phyloP scores from a whole-genome alignment of 35 echinoderm and acorn worm genomes.

The Stichopus chloronotus region DNA sequence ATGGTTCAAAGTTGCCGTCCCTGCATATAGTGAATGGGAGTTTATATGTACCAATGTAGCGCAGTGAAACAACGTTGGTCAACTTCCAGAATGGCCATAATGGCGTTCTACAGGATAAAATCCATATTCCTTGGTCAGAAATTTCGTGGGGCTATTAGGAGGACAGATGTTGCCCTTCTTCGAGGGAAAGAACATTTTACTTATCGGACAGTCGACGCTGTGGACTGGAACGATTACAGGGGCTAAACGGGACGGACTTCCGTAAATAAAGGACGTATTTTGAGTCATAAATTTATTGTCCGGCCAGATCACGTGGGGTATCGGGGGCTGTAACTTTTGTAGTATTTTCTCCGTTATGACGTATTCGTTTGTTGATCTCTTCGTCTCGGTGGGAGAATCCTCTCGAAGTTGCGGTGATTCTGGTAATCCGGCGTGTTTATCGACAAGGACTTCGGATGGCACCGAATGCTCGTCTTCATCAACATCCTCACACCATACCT shows the following conservation, averaged over 20 bases:
- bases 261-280: constrained; percentile 79
- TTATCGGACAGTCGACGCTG: constrained; percentile 84
- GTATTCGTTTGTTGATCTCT: background rate
- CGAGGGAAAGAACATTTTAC: constrained; percentile 68
- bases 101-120: constrained; percentile 86
- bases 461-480: background rate
- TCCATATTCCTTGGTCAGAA: constrained; percentile 77
- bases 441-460: background rate
- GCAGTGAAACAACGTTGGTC: no score
- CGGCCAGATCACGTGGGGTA: constrained; percentile 87
- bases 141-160: constrained; percentile 80
- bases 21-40: no score
- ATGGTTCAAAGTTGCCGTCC: no score
- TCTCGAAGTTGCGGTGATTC: background rate
- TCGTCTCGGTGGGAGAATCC: background rate
- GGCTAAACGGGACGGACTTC: constrained; percentile 74
- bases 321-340: constrained; percentile 64
- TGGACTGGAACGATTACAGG: constrained; percentile 78
- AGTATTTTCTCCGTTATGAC: constrained; percentile 60
- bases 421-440: background rate
- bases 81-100: background rate
- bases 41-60: no score
- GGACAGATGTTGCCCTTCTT: constrained; percentile 67
- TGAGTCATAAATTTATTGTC: constrained; percentile 73
- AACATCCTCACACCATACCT: constrained; percentile 9